A percentile compares a stretch with the other conserved stretches of the same genome.
Evolutionary conservation across 35 echinoderm and acorn worm species (phyloP).

Genomic region (Amphiura filiformis): DNA sequence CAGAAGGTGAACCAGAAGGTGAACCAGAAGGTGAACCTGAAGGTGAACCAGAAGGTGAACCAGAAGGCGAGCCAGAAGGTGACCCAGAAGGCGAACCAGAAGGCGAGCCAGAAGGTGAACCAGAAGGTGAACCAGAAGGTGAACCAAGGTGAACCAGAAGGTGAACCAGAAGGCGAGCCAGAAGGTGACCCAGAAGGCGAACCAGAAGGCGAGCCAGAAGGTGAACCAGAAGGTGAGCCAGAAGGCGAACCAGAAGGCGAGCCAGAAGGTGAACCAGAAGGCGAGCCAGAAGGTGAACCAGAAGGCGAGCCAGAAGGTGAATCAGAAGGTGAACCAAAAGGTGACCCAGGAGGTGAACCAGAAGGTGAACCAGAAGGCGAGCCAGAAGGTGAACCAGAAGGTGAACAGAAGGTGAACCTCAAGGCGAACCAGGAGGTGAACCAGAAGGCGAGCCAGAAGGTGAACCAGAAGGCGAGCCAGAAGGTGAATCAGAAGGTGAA

Average conservation of each 20-base stretch:
- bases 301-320: slow-evolving; percentile 30
- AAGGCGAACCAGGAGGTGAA: slow-evolving; percentile 15
- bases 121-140: slow-evolving; percentile 41
- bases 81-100: slow-evolving; percentile 31
- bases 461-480: slow-evolving; percentile 5
- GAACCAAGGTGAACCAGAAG: slow-evolving; percentile 35
- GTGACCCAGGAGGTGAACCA: slow-evolving; percentile 1
- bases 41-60: slow-evolving; percentile 42
- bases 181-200: slow-evolving; percentile 45
- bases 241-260: slow-evolving; percentile 21
- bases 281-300: slow-evolving; percentile 35
- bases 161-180: slow-evolving; percentile 35
- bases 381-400: slow-evolving; percentile 10
- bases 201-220: slow-evolving; percentile 34
- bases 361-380: slow-evolving; percentile 16
- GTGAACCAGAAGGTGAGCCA: slow-evolving; percentile 50
- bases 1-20: slow-evolving; percentile 27
- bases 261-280: slow-evolving; percentile 18
- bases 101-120: slow-evolving; percentile 21
- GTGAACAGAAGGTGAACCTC: slow-evolving; percentile 9
- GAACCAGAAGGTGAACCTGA: slow-evolving; percentile 47
- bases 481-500: slow-evolving; percentile 36
- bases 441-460: slow-evolving; percentile 19
- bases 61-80: slow-evolving; percentile 25
- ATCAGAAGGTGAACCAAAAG: slow-evolving; percentile 25